Evolutionary conservation across 2,797 vertebrate genomes (phyloP).

Genomic region (Protonibea diacanthus): DNA sequence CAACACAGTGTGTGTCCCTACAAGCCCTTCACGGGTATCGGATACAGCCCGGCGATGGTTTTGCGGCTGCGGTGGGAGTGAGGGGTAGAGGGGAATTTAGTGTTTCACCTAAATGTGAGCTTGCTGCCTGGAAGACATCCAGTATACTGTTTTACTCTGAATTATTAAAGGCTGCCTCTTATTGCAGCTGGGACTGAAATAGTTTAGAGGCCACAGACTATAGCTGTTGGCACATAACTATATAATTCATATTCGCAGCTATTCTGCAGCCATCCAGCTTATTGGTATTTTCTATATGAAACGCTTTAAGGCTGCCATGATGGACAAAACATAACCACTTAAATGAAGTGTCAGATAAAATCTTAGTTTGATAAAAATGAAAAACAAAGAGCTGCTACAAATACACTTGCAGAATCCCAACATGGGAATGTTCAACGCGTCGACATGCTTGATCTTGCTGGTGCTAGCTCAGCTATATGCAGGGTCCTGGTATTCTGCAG

Average conservation of each 20-base stretch:
- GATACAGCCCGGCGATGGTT: slow-evolving; percentile 46
- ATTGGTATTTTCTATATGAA: slow-evolving; percentile 63
- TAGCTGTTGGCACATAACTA: slow-evolving; percentile 72
- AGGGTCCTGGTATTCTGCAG: slow-evolving; percentile 49
- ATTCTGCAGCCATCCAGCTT: slow-evolving; percentile 55
- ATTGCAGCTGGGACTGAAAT: slow-evolving; percentile 76
- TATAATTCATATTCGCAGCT: slow-evolving; percentile 68
- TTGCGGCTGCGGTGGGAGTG: slow-evolving; percentile 39
- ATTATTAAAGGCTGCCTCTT: slow-evolving; percentile 81
- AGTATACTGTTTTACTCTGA: slow-evolving; percentile 76
- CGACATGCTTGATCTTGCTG: slow-evolving; percentile 44
- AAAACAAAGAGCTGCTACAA: slow-evolving; percentile 14
- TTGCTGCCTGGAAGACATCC: slow-evolving; percentile 77
- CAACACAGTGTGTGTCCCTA: slow-evolving; percentile 48
- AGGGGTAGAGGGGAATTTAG: slow-evolving; percentile 55
- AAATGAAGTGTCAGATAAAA: slow-evolving; percentile 58
- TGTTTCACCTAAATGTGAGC: slow-evolving; percentile 74
- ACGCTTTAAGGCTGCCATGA: slow-evolving; percentile 42
- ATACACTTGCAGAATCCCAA: slow-evolving; percentile 25
- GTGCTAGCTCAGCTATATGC: slow-evolving; percentile 68
- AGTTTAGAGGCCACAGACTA: slow-evolving; percentile 77
- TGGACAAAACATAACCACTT: slow-evolving; percentile 51
- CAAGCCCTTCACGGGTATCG: slow-evolving; percentile 51
- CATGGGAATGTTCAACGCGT: slow-evolving; percentile 32
- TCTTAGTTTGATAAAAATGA: slow-evolving; percentile 36